Evolutionary conservation across 2,797 vertebrate species (phyloP).

Genomic region (Argentina silus): DNA sequence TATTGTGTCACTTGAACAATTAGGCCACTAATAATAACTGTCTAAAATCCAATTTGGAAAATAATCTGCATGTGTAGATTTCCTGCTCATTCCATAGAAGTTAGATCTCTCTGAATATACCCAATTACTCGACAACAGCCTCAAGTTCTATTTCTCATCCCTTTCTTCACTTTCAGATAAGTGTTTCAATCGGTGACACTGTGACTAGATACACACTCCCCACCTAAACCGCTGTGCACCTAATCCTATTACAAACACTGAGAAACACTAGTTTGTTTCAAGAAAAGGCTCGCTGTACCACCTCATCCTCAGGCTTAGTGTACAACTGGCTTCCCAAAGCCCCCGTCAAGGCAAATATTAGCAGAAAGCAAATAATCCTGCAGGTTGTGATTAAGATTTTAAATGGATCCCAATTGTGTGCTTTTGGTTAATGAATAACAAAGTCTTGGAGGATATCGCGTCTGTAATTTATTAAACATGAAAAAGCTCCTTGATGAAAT

Average conservation of each 20-base stretch:
- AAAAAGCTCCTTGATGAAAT: slow-evolving; percentile 97
- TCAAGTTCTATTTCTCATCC: background rate
- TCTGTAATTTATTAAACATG: slow-evolving; percentile 98
- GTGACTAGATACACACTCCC: slow-evolving; percentile 44
- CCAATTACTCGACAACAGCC: slow-evolving; percentile 23
- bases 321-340: slow-evolving; percentile 81
- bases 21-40: background rate
- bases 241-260: slow-evolving; percentile 61
- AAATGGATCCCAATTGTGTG: slow-evolving; percentile 90
- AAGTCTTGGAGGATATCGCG: slow-evolving; percentile 94
- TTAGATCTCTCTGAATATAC: background rate
- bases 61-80: slow-evolving; percentile 20
- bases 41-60: slow-evolving; percentile 3
- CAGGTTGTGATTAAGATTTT: slow-evolving; percentile 97
- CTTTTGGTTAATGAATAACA: slow-evolving; percentile 97
- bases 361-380: slow-evolving; percentile 92
- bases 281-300: slow-evolving; percentile 81
- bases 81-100: background rate
- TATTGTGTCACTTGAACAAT: slow-evolving; percentile 2
- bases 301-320: slow-evolving; percentile 85
- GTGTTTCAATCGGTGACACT: slow-evolving; percentile 39
- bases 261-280: slow-evolving; percentile 77
- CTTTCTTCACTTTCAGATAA: slow-evolving; percentile 5
- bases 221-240: slow-evolving; percentile 54
- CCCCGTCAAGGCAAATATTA: slow-evolving; percentile 89